Percentiles rank a stretch among this genome's conserved stretches.
phyloP scores from a whole-genome alignment of 2,113 vertebrate genomes.

The Monopterus albus region DNA sequence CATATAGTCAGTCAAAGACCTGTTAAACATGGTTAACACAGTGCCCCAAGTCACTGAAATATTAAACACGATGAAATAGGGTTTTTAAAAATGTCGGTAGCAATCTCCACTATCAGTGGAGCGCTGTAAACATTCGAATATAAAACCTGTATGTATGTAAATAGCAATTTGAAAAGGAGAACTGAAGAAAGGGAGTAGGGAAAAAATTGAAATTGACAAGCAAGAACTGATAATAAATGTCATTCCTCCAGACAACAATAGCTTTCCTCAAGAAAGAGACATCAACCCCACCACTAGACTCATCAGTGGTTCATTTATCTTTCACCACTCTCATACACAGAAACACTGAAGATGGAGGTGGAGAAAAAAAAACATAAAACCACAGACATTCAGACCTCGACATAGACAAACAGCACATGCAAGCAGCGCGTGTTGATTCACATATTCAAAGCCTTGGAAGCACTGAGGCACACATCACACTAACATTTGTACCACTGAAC shows the following conservation, averaged over 20 bases:
- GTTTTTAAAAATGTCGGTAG: too few species aligned
- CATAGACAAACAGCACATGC: conserved; percentile 54
- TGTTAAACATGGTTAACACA: too few species aligned
- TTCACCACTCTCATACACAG: conserved; percentile 42
- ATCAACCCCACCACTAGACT: conserved; percentile 26
- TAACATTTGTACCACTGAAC: conserved; percentile 22
- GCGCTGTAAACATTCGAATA: not conserved
- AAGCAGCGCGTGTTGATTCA: conserved; percentile 29
- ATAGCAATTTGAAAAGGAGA: not conserved
- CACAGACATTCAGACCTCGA: conserved; percentile 24
- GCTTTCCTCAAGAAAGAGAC: conserved; percentile 25
- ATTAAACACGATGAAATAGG: too few species aligned
- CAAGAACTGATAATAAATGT: conserved; percentile 26
- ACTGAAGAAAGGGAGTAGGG: not conserved
- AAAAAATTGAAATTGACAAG: conserved; percentile 14
- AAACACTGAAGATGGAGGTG: conserved; percentile 56
- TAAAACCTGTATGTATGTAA: not conserved
- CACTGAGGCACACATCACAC: conserved; percentile 23
- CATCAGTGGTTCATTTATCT: conserved; percentile 44
- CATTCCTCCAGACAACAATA: conserved; percentile 15
- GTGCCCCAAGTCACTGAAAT: too few species aligned
- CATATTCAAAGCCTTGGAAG: conserved; percentile 7
- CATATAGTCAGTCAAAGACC: too few species aligned
- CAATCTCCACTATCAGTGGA: too few species aligned
- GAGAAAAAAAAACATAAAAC: conserved; percentile 43